Conservation (phyloP, 1,140 invertebrate species). For the Centruroides sculpturatus region DNA sequence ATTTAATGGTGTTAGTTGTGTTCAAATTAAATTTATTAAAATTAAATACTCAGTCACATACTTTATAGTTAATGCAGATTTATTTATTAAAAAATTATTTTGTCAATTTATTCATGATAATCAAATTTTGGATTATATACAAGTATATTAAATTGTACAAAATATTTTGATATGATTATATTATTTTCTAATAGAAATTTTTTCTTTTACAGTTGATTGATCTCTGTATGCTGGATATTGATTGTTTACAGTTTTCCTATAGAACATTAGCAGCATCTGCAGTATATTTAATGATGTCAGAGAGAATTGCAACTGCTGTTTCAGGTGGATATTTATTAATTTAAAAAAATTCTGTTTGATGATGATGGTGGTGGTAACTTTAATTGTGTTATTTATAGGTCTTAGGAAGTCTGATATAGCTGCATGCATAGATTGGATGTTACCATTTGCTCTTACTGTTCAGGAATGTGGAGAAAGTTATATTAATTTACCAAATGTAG, state of each 20-base stretch:
- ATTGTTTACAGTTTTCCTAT: slow-evolving; percentile 62
- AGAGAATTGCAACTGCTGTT: slow-evolving; percentile 10
- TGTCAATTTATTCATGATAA: too few relatives aligned
- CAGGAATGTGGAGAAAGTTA: slow-evolving; percentile 39
- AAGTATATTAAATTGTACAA: too few relatives aligned
- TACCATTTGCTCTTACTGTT: slow-evolving; percentile 52
- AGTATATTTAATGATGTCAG: slow-evolving; percentile 58
- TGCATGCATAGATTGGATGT: slow-evolving; percentile 64
- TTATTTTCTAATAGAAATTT: background rate
- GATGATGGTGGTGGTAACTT: background rate
- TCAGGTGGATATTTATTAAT: slow-evolving; percentile 10
- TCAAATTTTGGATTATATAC: too few relatives aligned
- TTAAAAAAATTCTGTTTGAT: background rate
- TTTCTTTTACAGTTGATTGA: slow-evolving; percentile 54
- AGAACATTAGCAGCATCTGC: slow-evolving; percentile 74
- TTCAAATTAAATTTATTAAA: too few relatives aligned
- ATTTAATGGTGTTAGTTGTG: too few relatives aligned
- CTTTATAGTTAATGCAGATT: too few relatives aligned
- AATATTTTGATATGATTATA: too few relatives aligned
- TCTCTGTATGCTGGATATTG: slow-evolving; percentile 68
- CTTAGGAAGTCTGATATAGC: slow-evolving; percentile 36
- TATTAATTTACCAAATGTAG: slow-evolving; percentile 29
- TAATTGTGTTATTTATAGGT: background rate
- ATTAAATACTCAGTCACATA: too few relatives aligned
- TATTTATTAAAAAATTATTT: too few relatives aligned